phyloP scores from a whole-genome alignment of 1,140 invertebrate genomes.

The Teleopsis dalmanni region DNA sequence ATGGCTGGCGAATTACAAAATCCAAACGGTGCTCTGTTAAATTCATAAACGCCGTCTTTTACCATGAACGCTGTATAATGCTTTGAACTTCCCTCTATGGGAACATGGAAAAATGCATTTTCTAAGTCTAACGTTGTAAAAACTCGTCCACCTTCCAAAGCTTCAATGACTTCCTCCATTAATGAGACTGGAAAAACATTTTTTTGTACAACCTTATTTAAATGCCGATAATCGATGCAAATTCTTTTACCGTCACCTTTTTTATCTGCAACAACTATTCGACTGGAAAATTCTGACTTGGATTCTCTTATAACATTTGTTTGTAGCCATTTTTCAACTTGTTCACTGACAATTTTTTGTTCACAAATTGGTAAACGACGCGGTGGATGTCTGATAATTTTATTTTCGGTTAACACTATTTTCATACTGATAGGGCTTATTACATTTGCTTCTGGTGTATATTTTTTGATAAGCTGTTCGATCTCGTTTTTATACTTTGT shows the following conservation, averaged over 20 bases:
- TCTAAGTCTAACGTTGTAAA: conserved; percentile 26
- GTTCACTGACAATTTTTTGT: conserved; percentile 17
- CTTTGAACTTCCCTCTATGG: conserved; percentile 17
- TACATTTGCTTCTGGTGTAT: conserved; percentile 2
- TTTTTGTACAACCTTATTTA: conserved; percentile 8
- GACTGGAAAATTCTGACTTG: conserved; percentile 17
- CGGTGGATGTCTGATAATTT: conserved; percentile 15
- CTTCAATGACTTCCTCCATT: conserved; percentile 18
- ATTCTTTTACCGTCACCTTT: conserved; percentile 11
- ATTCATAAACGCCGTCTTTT: conserved; percentile 10
- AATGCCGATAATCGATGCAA: conserved; percentile 9
- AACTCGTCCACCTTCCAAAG: conserved; percentile 11
- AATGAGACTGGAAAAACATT: conserved; percentile 11
- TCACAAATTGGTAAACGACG: conserved; percentile 16
- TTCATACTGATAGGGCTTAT: conserved; percentile 16
- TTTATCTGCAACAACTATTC: conserved; percentile 11
- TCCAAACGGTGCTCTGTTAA: conserved; percentile 10
- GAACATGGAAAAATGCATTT: conserved; percentile 32
- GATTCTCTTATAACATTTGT: conserved; percentile 19
- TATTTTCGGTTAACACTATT: conserved; percentile 22
- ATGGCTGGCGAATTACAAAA: conserved; percentile 10
- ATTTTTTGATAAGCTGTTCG: not conserved
- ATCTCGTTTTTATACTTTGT: not conserved
- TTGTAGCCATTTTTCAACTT: conserved; percentile 22
- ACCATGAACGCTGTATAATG: conserved; percentile 19